Base-by-base conservation (phyloP, 2,888 invertebrate genomes). In the Pseudolycoriella hygida region DNA sequence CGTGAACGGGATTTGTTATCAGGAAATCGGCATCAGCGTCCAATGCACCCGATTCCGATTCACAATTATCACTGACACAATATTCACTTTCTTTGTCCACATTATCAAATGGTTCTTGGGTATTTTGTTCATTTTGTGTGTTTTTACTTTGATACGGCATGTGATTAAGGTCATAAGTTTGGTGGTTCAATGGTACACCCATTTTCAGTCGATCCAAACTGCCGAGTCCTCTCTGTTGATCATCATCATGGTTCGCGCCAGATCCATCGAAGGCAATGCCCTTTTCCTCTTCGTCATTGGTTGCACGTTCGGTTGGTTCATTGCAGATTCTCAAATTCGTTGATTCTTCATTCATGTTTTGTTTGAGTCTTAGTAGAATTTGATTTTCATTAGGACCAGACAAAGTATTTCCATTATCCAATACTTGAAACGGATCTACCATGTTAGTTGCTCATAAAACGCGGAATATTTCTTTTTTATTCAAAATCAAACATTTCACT, bases 391-490 rank as follows among this genome's bases (percentile, higher is more conserved):
- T 17, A 14, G 18, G 25, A 14, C 14, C 32, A 25, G 20, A 40
- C 11, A 19, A 45, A 11, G 8, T 40, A 45, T 45, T 45, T 31
- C 40, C 45, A 46, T 46, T 46, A 12, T 42, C 42, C 20, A 42
- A 37, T 18, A 38, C 30, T 46, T 46, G 45, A 10, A 19, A 42
- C 25, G 45, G 38, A 46, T 46, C 42, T 37, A 46, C 42, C 45
- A 46, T 46, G 12, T 34, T 34, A 14, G 34, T 14, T 34, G 12
- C n/a, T 12, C 15, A 14, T 12, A 34, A 34, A 34, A 30, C 11
- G 30, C 34, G 25, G 25, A 25, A 25, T 8, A 8, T 34, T 34
- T 34, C 34, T 34, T 34, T 14, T 34, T 8, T 34, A 34, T 10
- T 3, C 25, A 25, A 25, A 8, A 8, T 4, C 5, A 25, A 25